phyloP scores from a whole-genome alignment of 2,888 invertebrate species.

The Drosophila colorata region DNA sequence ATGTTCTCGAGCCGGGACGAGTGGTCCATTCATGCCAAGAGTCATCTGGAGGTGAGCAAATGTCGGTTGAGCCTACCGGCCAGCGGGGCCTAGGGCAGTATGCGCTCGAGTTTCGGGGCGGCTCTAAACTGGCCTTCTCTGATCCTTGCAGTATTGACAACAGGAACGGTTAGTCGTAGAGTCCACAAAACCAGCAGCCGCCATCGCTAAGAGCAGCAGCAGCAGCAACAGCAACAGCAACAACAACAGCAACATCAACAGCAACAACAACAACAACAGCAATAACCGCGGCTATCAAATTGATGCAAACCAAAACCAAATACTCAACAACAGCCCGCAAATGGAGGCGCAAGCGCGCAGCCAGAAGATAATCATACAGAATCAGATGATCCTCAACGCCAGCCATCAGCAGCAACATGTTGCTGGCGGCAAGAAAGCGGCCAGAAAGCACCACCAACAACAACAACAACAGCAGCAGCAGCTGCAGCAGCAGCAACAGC shows the following conservation, averaged over 20 bases:
- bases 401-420: conserved; percentile 79
- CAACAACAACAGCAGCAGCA: conserved; percentile 56
- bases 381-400: conserved; percentile 84
- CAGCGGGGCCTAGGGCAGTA: conserved; percentile 49
- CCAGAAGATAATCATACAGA: conserved; percentile 84
- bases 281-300: conserved; percentile 74
- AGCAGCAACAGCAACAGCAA: conserved; percentile 85
- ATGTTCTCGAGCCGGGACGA: conserved; percentile 91
- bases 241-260: conserved; percentile 84
- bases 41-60: conserved; percentile 87
- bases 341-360: conserved; percentile 71
- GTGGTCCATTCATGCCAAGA: conserved; percentile 91
- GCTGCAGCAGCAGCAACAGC: conserved; percentile 46
- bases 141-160: conserved; percentile 84
- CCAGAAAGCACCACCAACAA: conserved; percentile 71
- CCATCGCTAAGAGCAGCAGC: conserved; percentile 76
- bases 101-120: conserved; percentile 6
- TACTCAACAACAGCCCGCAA: conserved; percentile 83
- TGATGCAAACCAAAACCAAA: conserved; percentile 77
- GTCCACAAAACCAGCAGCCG: conserved; percentile 73
- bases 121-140: conserved; percentile 48
- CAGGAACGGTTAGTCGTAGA: conserved; percentile 84
- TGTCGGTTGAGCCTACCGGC: conserved; percentile 76
- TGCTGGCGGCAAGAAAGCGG: conserved; percentile 63
- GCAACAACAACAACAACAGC: conserved; percentile 86